Conservation (phyloP, 2,888 invertebrate genomes). For the Terebella lapidaria region DNA sequence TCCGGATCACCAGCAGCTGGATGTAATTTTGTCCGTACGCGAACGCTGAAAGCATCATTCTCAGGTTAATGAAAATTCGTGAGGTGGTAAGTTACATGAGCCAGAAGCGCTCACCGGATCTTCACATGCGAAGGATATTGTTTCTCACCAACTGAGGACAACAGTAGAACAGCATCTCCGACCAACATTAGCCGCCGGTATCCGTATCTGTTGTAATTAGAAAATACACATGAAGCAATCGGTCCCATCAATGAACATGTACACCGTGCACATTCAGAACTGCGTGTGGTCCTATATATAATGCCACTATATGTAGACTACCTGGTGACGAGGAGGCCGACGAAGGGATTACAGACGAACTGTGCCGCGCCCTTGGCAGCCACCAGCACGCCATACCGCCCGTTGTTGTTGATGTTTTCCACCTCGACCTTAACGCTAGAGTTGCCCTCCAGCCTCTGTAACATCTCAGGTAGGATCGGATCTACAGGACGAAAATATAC, state of each 20-base stretch:
- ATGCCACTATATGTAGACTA: too few species aligned
- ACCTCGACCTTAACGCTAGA: background rate
- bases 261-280: too few species aligned
- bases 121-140: too few species aligned
- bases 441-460: constrained; percentile 14
- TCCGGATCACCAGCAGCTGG: constrained; percentile 15
- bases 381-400: constrained; percentile 22
- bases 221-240: background rate
- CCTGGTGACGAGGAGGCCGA: constrained; percentile 22
- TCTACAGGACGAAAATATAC: constrained; percentile 11
- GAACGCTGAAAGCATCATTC: constrained; percentile 24
- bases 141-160: constrained; percentile 19
- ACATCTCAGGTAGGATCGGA: constrained; percentile 23
- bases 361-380: constrained; percentile 25
- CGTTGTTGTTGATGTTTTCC: constrained; percentile 20
- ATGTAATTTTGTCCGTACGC: constrained; percentile 18
- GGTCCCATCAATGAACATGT: background rate
- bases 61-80: too few species aligned
- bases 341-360: constrained; percentile 25
- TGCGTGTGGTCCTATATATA: too few species aligned
- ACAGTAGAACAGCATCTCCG: constrained; percentile 13
- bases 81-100: too few species aligned
- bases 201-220: constrained; percentile 17
- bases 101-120: too few species aligned
- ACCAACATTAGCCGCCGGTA: constrained; percentile 21